Base-by-base conservation (phyloP, 2,113 vertebrate species). In the Toxotes chatareus region DNA sequence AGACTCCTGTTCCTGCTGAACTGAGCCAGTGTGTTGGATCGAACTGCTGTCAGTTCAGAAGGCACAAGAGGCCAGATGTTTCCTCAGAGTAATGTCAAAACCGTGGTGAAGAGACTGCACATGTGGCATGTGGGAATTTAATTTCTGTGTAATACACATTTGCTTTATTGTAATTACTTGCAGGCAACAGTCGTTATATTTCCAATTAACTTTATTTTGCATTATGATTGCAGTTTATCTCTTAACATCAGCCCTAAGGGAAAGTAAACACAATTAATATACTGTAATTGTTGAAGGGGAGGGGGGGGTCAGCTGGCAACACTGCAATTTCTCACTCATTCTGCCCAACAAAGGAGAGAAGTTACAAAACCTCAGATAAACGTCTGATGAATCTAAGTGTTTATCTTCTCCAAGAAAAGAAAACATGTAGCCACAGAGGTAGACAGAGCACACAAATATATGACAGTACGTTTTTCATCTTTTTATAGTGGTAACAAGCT, bases 1-100 rank as follows among this genome's bases (percentile, higher is more conserved):
- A 13, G 95, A 97, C 98, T 98, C 97, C 96, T 98, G 97, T 98
- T 98, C 97, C 97, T 98, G 97, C 97, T 99, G 97, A 98, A 98
- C 97, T 99, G 98, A 99, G 97, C 97, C 97, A 98, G 97, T 97
- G 96, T 96, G 89, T 83, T 66, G 36, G 57, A 83, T 67, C 13
- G 5, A 84, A 83, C 85, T 88, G 89, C 75, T 57, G 79, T 92
- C 91, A 84, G 83, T 60, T 88, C 87, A 92, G 89, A 56, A 92
- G 86, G 86, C 76, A 81, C 84, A 60, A 61, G 86, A 88, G 62
- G 80, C 55, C 90, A 89, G 59, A 73, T 70, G 75, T 71, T 73
- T 88, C 78, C 73, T 67, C n/a, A 0, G 16, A 13, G 27, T 21
- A 38, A 23, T 6, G 4, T 36, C 17, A 56, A 51, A 27, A 5